phyloP scores from a whole-genome alignment of 2,797 vertebrate genomes.

The Cyclopterus lumpus region DNA sequence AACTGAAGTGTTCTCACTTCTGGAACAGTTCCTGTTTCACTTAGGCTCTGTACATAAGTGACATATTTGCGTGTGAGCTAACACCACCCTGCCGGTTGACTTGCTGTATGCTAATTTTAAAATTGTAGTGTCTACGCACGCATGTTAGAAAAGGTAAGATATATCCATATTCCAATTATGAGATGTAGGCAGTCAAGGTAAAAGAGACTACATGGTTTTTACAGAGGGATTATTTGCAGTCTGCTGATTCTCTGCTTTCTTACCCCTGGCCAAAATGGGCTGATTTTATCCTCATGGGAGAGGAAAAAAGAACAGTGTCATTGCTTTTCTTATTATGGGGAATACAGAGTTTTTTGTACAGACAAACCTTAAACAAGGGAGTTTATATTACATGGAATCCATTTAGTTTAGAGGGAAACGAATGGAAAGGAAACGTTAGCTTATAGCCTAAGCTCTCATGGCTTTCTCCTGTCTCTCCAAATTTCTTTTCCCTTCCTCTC shows the following conservation, averaged over 20 bases:
- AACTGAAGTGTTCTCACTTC: background rate
- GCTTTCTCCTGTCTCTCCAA: slow-evolving; percentile 27
- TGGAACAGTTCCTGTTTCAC: background rate
- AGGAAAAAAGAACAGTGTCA: slow-evolving; percentile 41
- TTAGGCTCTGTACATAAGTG: background rate
- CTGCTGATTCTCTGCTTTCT: slow-evolving; percentile 55
- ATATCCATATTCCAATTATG: slow-evolving; percentile 24
- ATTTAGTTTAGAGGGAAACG: slow-evolving; percentile 8
- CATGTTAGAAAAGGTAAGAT: slow-evolving; percentile 43
- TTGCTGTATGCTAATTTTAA: slow-evolving; percentile 16
- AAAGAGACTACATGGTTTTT: slow-evolving; percentile 3
- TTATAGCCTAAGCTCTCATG: slow-evolving; percentile 17
- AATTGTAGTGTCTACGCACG: background rate
- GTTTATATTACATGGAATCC: slow-evolving; percentile 21
- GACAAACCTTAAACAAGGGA: slow-evolving; percentile 13
- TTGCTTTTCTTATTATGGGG: slow-evolving; percentile 35
- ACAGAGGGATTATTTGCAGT: slow-evolving; percentile 42
- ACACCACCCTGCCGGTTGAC: background rate
- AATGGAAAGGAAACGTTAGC: slow-evolving; percentile 10
- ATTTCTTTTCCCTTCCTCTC: slow-evolving; percentile 13
- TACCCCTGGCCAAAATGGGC: slow-evolving; percentile 22
- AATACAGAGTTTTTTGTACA: slow-evolving; percentile 7
- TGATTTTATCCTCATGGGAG: slow-evolving; percentile 36
- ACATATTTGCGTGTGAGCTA: slow-evolving; percentile 2
- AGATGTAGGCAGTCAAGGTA: slow-evolving; percentile 5